Evolutionary conservation across 2,888 invertebrate species (phyloP).

Genomic region (Diabrotica balteata): DNA sequence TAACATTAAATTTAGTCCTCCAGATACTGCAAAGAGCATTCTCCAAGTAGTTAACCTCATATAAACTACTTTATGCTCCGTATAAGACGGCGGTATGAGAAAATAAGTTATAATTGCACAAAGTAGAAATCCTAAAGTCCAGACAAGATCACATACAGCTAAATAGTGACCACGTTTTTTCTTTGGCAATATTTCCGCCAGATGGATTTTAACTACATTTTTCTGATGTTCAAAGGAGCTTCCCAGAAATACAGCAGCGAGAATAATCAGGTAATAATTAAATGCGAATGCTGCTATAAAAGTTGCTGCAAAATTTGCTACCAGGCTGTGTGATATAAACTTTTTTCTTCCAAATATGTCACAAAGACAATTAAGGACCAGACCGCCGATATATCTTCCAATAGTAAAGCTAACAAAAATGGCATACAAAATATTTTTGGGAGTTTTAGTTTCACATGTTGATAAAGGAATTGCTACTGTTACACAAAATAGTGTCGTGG

Average conservation of each 20-base stretch:
- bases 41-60: conserved; percentile 59
- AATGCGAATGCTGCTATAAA: conserved; percentile 58
- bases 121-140: conserved; percentile 54
- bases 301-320: conserved; percentile 55
- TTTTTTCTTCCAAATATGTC: conserved; percentile 58
- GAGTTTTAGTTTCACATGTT: conserved; percentile 45
- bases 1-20: conserved; percentile 55
- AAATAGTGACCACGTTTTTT: conserved; percentile 56
- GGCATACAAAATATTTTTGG: conserved; percentile 35
- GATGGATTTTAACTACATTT: conserved; percentile 54
- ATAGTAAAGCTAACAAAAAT: conserved; percentile 45
- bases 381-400: conserved; percentile 56
- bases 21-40: conserved; percentile 56
- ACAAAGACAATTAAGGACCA: conserved; percentile 52
- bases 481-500: conserved; percentile 46
- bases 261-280: conserved; percentile 52
- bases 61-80: conserved; percentile 40
- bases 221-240: conserved; percentile 54
- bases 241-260: conserved; percentile 57
- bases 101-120: conserved; percentile 44
- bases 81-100: conserved; percentile 33
- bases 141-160: conserved; percentile 55
- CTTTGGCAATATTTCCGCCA: conserved; percentile 58
- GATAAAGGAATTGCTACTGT: conserved; percentile 52
- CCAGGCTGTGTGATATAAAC: conserved; percentile 53